phyloP scores from a whole-genome alignment of 2,888 invertebrate species.

The Stramonita haemastoma region DNA sequence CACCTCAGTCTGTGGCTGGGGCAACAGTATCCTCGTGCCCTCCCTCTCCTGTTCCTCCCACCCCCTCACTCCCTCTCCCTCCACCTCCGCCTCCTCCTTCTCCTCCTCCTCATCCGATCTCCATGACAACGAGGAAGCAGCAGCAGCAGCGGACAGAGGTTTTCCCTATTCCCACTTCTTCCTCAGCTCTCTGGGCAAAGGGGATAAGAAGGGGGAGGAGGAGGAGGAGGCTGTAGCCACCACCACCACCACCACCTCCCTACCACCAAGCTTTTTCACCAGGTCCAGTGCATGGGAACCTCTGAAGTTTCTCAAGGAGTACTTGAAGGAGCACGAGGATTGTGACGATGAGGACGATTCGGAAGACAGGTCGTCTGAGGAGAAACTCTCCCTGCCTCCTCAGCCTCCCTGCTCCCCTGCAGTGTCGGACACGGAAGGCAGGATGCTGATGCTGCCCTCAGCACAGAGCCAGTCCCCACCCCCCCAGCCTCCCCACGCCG shows the following conservation, averaged over 20 bases:
- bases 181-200: not conserved
- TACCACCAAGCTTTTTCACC: too few species aligned
- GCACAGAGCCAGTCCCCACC: too few species aligned
- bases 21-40: not conserved
- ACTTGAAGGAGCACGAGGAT: not conserved
- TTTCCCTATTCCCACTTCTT: too few species aligned
- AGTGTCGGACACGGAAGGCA: not conserved
- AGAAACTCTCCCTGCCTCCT: not conserved
- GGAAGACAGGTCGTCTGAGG: not conserved
- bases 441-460: too few species aligned
- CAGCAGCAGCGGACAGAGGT: too few species aligned
- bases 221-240: too few species aligned
- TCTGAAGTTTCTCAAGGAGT: too few species aligned
- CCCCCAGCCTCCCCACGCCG: too few species aligned
- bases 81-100: not conserved
- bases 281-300: too few species aligned
- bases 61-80: not conserved
- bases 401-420: not conserved
- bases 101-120: not conserved
- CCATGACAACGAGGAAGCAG: not conserved
- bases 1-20: not conserved
- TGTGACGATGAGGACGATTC: not conserved
- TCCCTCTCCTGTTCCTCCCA: not conserved
- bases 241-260: too few species aligned
- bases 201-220: not conserved